Conservation (phyloP, 1,140 invertebrate species). For the Euschistus heros region DNA sequence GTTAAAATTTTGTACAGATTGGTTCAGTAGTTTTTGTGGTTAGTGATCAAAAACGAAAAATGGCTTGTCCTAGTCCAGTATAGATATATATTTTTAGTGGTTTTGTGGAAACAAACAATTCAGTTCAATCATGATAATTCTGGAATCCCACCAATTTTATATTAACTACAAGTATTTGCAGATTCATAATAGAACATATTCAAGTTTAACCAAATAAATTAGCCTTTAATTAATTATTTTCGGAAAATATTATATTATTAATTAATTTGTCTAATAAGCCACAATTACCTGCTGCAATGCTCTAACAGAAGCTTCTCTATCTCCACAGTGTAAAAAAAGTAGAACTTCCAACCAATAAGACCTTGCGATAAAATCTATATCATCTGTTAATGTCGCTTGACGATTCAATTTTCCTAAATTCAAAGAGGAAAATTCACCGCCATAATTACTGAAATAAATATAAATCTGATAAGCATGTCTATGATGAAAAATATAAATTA, state of each 20-base stretch:
- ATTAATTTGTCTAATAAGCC: not conserved
- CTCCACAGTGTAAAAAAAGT: constrained; percentile 28
- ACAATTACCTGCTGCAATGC: constrained; percentile 21
- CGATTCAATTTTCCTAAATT: constrained; percentile 27
- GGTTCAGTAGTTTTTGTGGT: too few species aligned
- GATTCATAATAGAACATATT: not conserved
- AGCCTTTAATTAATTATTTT: too few species aligned
- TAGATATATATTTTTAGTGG: too few species aligned
- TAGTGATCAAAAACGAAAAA: too few species aligned
- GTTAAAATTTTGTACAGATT: too few species aligned
- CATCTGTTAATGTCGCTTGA: constrained; percentile 8
- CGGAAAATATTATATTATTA: not conserved
- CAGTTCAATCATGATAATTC: too few species aligned
- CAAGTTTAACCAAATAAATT: not conserved
- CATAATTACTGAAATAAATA: constrained; percentile 26
- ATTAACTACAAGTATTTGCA: too few species aligned
- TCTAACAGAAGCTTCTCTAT: constrained; percentile 22
- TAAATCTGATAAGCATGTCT: not conserved
- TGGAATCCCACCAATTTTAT: too few species aligned
- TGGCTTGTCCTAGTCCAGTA: too few species aligned
- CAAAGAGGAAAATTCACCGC: constrained; percentile 29
- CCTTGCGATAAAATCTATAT: constrained; percentile 26
- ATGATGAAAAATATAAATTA: not conserved
- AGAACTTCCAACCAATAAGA: constrained; percentile 29
- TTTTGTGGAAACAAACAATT: too few species aligned